A percentile compares a stretch with the other conserved stretches of the same genome.
Conservation (phyloP, 92 coral and sea anemone species). For the Zoanthus sociatus region DNA sequence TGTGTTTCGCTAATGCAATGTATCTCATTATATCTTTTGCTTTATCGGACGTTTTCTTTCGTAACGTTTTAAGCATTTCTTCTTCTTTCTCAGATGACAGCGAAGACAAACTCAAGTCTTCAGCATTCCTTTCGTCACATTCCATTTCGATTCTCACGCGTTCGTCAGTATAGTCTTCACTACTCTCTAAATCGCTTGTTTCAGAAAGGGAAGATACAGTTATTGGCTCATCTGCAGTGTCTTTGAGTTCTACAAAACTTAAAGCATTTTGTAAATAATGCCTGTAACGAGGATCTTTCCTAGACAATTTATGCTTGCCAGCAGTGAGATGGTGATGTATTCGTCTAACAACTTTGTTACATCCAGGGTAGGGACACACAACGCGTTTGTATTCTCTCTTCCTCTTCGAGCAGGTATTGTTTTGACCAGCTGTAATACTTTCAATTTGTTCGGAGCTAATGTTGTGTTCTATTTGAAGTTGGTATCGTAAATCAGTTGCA, state of each 20-base stretch:
- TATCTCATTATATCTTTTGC: slow-evolving; percentile 54
- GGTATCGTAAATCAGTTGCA: slow-evolving; percentile 8
- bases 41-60: slow-evolving; percentile 25
- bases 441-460: neutral
- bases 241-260: slow-evolving; percentile 45
- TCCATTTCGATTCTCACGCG: neutral
- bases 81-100: slow-evolving; percentile 45
- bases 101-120: slow-evolving; percentile 19
- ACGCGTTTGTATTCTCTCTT: slow-evolving; percentile 36
- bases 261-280: slow-evolving; percentile 11
- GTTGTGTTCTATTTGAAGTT: neutral
- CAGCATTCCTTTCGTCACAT: neutral
- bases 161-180: neutral
- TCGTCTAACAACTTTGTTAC: slow-evolving; percentile 30
- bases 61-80: slow-evolving; percentile 13
- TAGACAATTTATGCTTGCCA: slow-evolving; percentile 44
- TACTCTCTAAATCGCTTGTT: slow-evolving; percentile 11
- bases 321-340: slow-evolving; percentile 44
- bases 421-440: neutral
- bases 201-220: neutral
- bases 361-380: slow-evolving; percentile 55
- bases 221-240: slow-evolving; percentile 1
- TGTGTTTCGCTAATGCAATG: neutral
- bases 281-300: slow-evolving; percentile 33
- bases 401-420: neutral